Evolutionary conservation across 2,113 vertebrate species (phyloP).

Genomic region (Pangasianodon gigas): DNA sequence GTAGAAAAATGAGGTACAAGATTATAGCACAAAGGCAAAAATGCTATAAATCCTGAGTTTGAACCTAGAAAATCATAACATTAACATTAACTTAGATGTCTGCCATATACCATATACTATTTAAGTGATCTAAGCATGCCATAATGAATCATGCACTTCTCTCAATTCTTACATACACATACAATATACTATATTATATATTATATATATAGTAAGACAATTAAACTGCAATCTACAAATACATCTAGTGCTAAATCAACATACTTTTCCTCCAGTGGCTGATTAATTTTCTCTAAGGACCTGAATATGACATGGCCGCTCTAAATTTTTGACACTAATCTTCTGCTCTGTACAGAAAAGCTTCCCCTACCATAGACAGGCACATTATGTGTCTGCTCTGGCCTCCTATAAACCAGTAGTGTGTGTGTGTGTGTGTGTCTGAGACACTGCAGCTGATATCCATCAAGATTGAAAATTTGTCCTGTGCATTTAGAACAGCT

Average conservation of each 20-base stretch:
- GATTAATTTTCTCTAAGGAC: not conserved
- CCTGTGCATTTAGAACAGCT: conserved; percentile 9
- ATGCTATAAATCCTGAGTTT: not conserved
- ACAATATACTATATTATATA: not conserved
- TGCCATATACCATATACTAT: not conserved
- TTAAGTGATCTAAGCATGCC: not conserved
- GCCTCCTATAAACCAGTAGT: not conserved
- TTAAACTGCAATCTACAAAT: not conserved
- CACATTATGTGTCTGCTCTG: not conserved
- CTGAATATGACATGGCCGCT: not conserved
- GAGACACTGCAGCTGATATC: not conserved
- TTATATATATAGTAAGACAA: not conserved
- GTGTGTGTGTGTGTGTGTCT: not conserved
- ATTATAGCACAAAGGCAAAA: not conserved
- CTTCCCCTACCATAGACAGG: not conserved
- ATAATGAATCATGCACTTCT: not conserved
- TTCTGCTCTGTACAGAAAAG: not conserved
- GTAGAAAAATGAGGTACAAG: not conserved
- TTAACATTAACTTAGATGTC: not conserved
- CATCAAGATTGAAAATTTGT: conserved; percentile 3
- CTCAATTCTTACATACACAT: not conserved
- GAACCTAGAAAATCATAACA: not conserved
- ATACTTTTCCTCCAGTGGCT: not conserved
- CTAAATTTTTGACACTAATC: not conserved
- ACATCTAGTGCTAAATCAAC: not conserved